These are phyloP conservation scores for Steinernema scapterisci DNA, from an alignment of 2,888 invertebrate genomes.

Conservation along the genomic window DNA sequence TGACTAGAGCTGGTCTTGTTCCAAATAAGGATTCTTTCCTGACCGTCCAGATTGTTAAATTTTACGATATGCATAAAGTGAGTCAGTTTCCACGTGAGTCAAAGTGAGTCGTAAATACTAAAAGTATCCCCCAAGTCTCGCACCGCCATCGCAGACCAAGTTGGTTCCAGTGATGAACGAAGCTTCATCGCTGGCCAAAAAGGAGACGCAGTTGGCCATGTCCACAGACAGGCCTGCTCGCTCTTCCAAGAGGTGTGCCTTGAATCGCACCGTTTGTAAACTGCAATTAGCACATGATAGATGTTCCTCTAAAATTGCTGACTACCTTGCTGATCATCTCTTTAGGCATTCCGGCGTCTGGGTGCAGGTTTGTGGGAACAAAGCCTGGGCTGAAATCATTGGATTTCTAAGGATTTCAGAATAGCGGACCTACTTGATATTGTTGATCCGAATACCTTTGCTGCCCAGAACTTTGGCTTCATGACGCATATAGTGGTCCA, in stretches of 20 bases:
- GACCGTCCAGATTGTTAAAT: too few species aligned
- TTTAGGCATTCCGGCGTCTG: too few species aligned
- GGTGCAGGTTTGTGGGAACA: not conserved
- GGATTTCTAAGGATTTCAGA: not conserved
- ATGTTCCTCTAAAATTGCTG: too few species aligned
- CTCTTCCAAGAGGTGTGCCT: not conserved
- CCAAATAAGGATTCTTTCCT: too few species aligned
- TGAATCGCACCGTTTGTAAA: not conserved
- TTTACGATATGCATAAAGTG: too few species aligned
- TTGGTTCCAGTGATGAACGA: not conserved
- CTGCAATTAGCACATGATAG: not conserved
- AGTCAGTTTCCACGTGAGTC: too few species aligned
- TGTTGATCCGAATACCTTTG: conserved; percentile 1
- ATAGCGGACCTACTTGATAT: conserved; percentile 5
- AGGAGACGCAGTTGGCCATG: not conserved
- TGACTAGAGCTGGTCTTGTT: too few species aligned
- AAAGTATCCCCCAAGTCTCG: not conserved
- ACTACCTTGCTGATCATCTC: too few species aligned
- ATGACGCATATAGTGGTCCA: conserved; percentile 12
- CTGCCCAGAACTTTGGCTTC: not conserved
- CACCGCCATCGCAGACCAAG: not conserved
- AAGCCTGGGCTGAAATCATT: conserved; percentile 6
- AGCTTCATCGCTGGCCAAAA: conserved; percentile 1
- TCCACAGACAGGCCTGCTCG: not conserved
- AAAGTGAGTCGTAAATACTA: too few species aligned